phyloP scores from a whole-genome alignment of 53 echinoderm and acorn worm genomes.

The Echinometra lucunter region DNA sequence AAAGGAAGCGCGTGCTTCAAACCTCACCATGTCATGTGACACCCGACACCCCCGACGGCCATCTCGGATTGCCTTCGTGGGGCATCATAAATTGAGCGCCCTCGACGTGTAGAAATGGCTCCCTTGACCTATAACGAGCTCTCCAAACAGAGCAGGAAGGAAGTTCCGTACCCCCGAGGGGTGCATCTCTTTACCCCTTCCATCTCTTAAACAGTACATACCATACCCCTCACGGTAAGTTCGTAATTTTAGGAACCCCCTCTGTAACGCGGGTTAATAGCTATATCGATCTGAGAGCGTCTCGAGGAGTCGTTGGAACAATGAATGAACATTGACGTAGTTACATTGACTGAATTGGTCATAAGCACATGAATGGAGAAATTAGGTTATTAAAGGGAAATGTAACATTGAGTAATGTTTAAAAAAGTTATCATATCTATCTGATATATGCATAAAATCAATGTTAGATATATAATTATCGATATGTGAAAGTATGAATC shows the following conservation, averaged over 20 bases:
- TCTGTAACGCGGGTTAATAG: background rate
- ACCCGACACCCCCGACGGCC: background rate
- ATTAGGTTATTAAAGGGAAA: no score
- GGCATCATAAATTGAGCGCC: conserved; percentile 22
- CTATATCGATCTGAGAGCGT: background rate
- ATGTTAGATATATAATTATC: no score
- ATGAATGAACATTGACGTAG: background rate
- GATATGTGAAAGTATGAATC: no score
- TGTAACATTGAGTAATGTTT: no score
- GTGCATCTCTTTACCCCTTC: background rate
- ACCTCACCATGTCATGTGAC: conserved; percentile 10
- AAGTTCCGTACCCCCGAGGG: conserved; percentile 1
- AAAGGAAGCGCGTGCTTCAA: background rate
- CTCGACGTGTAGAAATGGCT: background rate
- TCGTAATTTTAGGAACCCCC: background rate
- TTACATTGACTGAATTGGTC: background rate
- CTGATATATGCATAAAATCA: no score
- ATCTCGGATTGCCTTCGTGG: conserved; percentile 25
- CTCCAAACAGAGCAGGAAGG: background rate
- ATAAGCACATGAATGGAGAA: background rate
- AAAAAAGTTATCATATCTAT: no score
- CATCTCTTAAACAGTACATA: background rate
- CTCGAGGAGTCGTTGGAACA: background rate
- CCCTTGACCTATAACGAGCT: conserved; percentile 39
- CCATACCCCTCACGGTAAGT: background rate